Evolutionary conservation across 2,113 vertebrate genomes (phyloP).

Genomic region (Silurus glanis): DNA sequence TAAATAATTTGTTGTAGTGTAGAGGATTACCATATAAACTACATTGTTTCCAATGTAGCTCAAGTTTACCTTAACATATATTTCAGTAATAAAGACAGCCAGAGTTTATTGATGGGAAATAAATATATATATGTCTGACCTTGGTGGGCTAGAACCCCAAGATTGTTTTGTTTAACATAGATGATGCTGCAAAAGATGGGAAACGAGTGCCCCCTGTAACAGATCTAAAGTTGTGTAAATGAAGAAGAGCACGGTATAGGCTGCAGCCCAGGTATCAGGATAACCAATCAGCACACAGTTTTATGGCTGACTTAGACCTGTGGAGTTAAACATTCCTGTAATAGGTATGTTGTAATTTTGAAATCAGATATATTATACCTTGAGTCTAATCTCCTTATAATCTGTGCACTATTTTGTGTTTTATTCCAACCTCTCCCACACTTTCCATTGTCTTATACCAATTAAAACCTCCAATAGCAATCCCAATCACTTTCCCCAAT

Average conservation of each 20-base stretch:
- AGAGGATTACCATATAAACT: not conserved
- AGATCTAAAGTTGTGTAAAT: too few relatives aligned
- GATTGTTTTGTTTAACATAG: too few relatives aligned
- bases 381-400: not conserved
- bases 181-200: too few relatives aligned
- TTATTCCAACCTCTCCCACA: not conserved
- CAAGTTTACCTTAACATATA: not conserved
- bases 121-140: too few relatives aligned
- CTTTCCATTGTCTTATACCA: not conserved
- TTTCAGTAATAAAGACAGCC: too few relatives aligned
- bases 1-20: not conserved
- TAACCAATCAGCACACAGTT: too few relatives aligned
- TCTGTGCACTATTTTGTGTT: not conserved
- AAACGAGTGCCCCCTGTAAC: too few relatives aligned
- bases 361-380: not conserved
- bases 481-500: not conserved
- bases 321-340: not conserved
- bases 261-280: too few relatives aligned
- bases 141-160: too few relatives aligned
- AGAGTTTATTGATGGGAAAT: too few relatives aligned
- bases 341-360: not conserved
- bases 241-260: too few relatives aligned
- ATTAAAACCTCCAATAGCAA: not conserved
- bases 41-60: not conserved
- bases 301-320: not conserved